phyloP scores from a whole-genome alignment of 2,888 invertebrate genomes.

The Hyppa rectilinea region DNA sequence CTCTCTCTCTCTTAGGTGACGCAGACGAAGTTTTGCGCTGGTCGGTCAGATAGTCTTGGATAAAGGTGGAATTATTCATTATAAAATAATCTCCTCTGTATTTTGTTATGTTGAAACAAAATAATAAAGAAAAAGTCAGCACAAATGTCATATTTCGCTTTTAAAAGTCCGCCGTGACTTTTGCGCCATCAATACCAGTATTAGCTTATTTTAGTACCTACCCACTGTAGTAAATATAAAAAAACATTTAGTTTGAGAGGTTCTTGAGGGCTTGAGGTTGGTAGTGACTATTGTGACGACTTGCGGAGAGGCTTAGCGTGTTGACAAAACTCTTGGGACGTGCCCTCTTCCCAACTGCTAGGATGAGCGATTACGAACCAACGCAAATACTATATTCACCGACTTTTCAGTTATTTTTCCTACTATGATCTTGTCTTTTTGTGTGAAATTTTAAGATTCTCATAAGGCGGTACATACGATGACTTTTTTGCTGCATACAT shows the following conservation, averaged over 20 bases:
- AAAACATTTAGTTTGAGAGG: conserved; percentile 53
- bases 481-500: neutral
- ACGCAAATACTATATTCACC: conserved; percentile 60
- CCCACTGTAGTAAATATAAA: conserved; percentile 34
- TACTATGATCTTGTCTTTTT: conserved; percentile 2
- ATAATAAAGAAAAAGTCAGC: too few species aligned
- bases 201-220: conserved; percentile 7
- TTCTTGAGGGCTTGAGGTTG: conserved; percentile 45
- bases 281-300: conserved; percentile 67
- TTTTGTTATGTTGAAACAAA: too few species aligned
- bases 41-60: too few species aligned
- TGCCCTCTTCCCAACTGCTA: conserved; percentile 67
- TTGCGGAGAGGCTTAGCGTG: conserved; percentile 72
- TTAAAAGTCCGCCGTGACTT: neutral
- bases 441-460: neutral
- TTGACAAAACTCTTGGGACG: conserved; percentile 80
- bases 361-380: conserved; percentile 70
- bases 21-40: too few species aligned
- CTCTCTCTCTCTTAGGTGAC: too few species aligned
- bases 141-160: too few species aligned
- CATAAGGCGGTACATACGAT: neutral
- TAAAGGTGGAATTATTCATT: too few species aligned
- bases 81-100: too few species aligned
- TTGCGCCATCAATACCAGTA: too few species aligned
- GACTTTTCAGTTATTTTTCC: conserved; percentile 54